Evolutionary conservation across 2,888 invertebrate species (phyloP).

Genomic region (Phlogophora meticulosa): DNA sequence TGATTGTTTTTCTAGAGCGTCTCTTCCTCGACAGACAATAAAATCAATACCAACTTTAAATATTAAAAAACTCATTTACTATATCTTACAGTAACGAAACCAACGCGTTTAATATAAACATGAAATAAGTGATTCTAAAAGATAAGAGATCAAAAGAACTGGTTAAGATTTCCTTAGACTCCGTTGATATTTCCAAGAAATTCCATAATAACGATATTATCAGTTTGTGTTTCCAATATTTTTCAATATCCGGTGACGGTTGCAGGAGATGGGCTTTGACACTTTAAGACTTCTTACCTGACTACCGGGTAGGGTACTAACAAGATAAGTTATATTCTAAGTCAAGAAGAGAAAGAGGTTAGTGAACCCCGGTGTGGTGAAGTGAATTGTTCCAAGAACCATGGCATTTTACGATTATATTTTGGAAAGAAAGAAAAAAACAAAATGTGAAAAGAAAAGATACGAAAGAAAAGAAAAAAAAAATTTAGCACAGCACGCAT

Average conservation of each 20-base stretch:
- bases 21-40: too few relatives aligned
- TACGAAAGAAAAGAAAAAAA: too few relatives aligned
- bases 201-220: background rate
- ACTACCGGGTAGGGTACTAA: background rate
- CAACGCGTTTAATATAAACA: background rate
- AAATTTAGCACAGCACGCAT: too few relatives aligned
- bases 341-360: background rate
- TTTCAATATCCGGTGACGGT: slow-evolving; percentile 33
- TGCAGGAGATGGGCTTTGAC: slow-evolving; percentile 14
- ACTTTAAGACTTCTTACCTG: slow-evolving; percentile 4
- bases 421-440: too few relatives aligned
- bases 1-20: too few relatives aligned
- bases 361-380: too few relatives aligned
- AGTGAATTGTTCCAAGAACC: background rate
- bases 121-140: background rate
- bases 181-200: slow-evolving; percentile 6
- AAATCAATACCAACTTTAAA: too few relatives aligned
- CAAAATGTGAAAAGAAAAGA: too few relatives aligned
- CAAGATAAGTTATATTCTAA: slow-evolving; percentile 12
- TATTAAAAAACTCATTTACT: too few relatives aligned
- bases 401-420: background rate
- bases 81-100: too few relatives aligned
- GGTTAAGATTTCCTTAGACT: background rate
- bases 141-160: background rate
- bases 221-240: slow-evolving; percentile 15